Evolutionary conservation across 2,797 vertebrate genomes (phyloP).

Genomic region (Eleutherodactylus coqui): DNA sequence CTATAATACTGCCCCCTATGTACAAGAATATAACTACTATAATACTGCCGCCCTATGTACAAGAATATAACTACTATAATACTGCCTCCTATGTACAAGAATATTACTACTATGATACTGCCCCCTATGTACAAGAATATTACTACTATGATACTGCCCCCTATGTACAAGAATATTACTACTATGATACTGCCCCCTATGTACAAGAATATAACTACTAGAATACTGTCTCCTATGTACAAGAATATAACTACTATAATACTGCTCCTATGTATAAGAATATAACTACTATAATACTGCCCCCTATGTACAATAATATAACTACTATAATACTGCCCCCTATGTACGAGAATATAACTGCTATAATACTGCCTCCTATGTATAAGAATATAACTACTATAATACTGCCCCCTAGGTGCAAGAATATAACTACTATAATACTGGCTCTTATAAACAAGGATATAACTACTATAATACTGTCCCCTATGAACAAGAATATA

Average conservation of each 20-base stretch:
- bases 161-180: constrained; percentile 11
- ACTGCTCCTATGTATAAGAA: constrained; percentile 11
- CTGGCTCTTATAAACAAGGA: neutral
- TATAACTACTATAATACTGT: constrained; percentile 3
- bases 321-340: neutral
- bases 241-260: constrained; percentile 8
- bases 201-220: too few species aligned
- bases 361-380: constrained; percentile 1
- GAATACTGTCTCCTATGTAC: neutral
- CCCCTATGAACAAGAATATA: too few species aligned
- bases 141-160: neutral
- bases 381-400: constrained; percentile 7
- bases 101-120: too few species aligned
- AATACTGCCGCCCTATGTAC: too few species aligned
- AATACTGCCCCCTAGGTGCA: neutral
- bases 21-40: too few species aligned
- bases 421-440: neutral
- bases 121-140: constrained; percentile 10
- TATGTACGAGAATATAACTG: neutral
- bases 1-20: too few species aligned
- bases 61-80: too few species aligned
- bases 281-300: constrained; percentile 12
- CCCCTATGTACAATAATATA: neutral
- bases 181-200: neutral
- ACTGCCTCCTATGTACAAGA: too few species aligned